Base-by-base conservation (phyloP, 2,888 invertebrate genomes). In the Macrophya alboannulata region DNA sequence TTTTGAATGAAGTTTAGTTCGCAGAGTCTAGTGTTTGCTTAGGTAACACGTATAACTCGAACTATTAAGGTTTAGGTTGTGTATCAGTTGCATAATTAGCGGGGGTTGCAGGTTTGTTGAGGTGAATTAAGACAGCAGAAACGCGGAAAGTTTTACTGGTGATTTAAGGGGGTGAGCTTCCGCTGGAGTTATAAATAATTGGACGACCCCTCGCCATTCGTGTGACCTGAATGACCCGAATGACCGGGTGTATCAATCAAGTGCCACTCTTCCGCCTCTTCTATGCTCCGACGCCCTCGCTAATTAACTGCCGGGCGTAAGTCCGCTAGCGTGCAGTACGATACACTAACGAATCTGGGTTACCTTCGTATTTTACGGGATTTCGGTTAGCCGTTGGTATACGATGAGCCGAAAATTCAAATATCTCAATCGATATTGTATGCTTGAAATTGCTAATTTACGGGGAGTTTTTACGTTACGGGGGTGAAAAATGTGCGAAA, bases 201-300 rank as follows among this genome's bases (percentile, higher is more conserved):
- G 81, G 81, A 65, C 62, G 81, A 81, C 81, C 62, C 77, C 81
- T 81, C 17, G 81, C 62, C 81, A 43, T 81, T 65, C 81, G 81
- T 81, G 81, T 43, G 62, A 21, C 62, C 59, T 48, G 59, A 81
- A 81, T 81, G 81, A 81, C 81, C 81, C 81, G 81, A 81, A 81
- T 81, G 81, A 81, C 81, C 81, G 65, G 81, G 62, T 65, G 81
- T 81, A 81, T 81, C 81, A 81, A 81, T 81, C 81, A 81, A 81
- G 40, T 48, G 81, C 81, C 81, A 81, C 81, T 81, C 81, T 81
- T 81, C 81, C 81, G 81, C 81, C 81, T 81, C 62, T 81, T 81
- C 81, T 81, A 81, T 81, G 81, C 81, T 81, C 81, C 62, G 62
- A 81, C 81, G 81, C 81, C 25, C 81, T 62, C 81, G 62, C 59